A percentile compares a stretch with the other conserved stretches of the same genome.
Evolutionary conservation across 2,888 invertebrate genomes (phyloP).

Genomic region (Desoria tigrina): DNA sequence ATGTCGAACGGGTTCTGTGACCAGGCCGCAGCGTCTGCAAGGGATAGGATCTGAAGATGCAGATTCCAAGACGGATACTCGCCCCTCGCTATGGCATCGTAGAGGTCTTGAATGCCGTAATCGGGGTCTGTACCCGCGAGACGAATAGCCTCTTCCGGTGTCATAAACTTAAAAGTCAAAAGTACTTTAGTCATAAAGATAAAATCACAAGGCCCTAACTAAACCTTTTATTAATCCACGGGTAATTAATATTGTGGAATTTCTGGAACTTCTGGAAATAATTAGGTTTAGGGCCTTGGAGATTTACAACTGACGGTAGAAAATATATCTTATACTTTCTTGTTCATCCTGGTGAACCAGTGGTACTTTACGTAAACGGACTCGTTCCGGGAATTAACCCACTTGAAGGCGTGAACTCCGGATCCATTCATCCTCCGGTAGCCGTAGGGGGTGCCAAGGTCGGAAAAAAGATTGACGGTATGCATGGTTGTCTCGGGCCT

Average conservation of each 20-base stretch:
- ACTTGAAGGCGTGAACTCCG: slow-evolving; percentile 89
- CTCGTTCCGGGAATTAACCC: slow-evolving; percentile 72
- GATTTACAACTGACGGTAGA: too few relatives aligned
- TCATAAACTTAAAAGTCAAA: too few relatives aligned
- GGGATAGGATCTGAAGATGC: slow-evolving; percentile 40
- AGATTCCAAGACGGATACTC: slow-evolving; percentile 39
- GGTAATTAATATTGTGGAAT: too few relatives aligned
- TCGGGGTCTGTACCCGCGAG: slow-evolving; percentile 80
- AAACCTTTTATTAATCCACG: too few relatives aligned
- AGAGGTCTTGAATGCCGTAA: slow-evolving; percentile 75
- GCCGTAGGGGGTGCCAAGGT: slow-evolving; percentile 67
- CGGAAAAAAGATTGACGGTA: slow-evolving; percentile 77
- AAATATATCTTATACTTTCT: too few relatives aligned
- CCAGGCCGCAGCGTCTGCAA: slow-evolving; percentile 30
- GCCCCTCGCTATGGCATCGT: slow-evolving; percentile 33
- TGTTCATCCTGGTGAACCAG: slow-evolving; percentile 79
- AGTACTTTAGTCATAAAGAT: too few relatives aligned
- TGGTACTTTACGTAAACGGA: slow-evolving; percentile 89
- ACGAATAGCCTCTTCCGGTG: slow-evolving; percentile 68
- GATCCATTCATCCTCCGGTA: slow-evolving; percentile 92
- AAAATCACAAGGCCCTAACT: too few relatives aligned
- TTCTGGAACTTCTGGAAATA: too few relatives aligned
- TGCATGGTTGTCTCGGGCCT: slow-evolving; percentile 86
- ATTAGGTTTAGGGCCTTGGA: too few relatives aligned
- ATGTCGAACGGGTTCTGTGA: slow-evolving; percentile 38